Base-by-base conservation (phyloP, 2,113 vertebrate genomes). In the Macheiramphus alcinus region DNA sequence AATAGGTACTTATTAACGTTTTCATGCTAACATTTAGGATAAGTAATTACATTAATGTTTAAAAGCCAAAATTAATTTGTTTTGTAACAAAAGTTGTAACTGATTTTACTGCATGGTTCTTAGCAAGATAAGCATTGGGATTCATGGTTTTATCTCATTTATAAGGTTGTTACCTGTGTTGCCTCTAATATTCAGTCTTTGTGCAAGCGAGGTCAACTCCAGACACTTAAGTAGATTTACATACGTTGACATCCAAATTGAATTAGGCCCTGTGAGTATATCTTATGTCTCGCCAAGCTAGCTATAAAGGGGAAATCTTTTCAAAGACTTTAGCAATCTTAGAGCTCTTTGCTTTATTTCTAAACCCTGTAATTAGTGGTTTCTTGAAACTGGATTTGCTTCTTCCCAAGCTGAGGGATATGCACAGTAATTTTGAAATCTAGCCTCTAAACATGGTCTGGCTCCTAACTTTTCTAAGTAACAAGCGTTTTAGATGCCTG, bases 321-420 rank as follows among this genome's bases (percentile, higher is more conserved):
- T 83, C 80, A 80, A 96, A 93, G 86, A 9, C 88, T 95, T 67
- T 1, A 91, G 83, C 68, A 91, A n/a, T 81, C 73, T 55, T 36
- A 0, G 68, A 90, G 76, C 66, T 80, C 86, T 58, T 52, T 86
- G 66, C 86, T 94, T 92, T 79, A 40, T 94, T 97, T 95, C 86
- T 88, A n/a, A 85, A 58, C 94, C 87, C 83, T 91, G 36, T 86
- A 75, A 97, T 97, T 94, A 95, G 91, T 91, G 93, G 88, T 90
- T 94, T 75, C 76, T 94, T 58, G 70, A 87, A 94, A 91, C 91
- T 93, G 95, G 94, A 95, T 95, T 97, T 94, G 52, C 95, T 42
- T 72, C 92, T 94, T 84, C 76, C 65, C 76, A 65, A 79, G 80
- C 89, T 70, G 61, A 81, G 56, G 88, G 80, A 68, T 81, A 42